phyloP scores from a whole-genome alignment of 2,113 vertebrate genomes.

The Pygoscelis antarcticus region DNA sequence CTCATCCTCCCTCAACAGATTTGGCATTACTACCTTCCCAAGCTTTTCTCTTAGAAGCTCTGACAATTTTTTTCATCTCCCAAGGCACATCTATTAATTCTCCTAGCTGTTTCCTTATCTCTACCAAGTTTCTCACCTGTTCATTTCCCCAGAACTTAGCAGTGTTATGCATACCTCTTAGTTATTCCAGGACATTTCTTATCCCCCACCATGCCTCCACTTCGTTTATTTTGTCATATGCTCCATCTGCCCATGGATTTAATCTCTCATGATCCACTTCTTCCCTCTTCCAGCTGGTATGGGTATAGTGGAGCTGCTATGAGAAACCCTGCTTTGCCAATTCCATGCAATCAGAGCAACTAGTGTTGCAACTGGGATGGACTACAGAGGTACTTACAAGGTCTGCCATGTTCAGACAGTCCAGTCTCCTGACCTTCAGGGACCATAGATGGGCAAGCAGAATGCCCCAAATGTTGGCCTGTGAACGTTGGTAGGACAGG shows the following conservation, averaged over 20 bases:
- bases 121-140: neutral
- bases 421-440: neutral
- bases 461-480: neutral
- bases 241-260: neutral
- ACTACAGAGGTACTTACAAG: neutral
- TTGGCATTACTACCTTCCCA: neutral
- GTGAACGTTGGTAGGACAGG: neutral
- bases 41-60: constrained; percentile 11
- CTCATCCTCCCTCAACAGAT: neutral
- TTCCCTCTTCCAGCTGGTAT: neutral
- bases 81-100: neutral
- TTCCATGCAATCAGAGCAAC: neutral
- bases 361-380: no score
- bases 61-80: constrained; percentile 12
- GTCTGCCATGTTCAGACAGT: neutral
- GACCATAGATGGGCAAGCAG: neutral
- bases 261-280: neutral
- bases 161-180: neutral
- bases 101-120: neutral
- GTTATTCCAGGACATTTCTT: neutral
- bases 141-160: neutral
- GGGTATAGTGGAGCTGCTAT: neutral
- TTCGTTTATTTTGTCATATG: neutral
- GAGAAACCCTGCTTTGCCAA: neutral
- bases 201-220: neutral